Evolutionary conservation across 2,888 invertebrate species (phyloP).

Genomic region (Oscheius sp.): DNA sequence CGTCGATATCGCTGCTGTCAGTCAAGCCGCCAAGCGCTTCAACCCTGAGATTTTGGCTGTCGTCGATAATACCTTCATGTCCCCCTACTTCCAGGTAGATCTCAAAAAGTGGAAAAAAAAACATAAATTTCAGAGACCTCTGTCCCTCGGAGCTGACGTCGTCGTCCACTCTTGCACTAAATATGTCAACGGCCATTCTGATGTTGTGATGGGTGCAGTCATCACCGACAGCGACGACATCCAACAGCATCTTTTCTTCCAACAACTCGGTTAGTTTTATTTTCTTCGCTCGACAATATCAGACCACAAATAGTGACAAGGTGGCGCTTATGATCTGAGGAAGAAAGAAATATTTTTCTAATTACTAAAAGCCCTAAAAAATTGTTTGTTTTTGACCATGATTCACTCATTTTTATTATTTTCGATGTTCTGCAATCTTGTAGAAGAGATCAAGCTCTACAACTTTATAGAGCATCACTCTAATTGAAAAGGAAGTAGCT

Average conservation of each 20-base stretch:
- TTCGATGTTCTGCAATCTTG: too few species aligned
- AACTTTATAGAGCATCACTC: too few species aligned
- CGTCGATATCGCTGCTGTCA: slow-evolving; percentile 81
- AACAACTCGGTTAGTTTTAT: slow-evolving; percentile 59
- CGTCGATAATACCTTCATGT: slow-evolving; percentile 88
- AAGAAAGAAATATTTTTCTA: too few species aligned
- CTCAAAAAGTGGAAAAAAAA: too few species aligned
- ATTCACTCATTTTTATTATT: too few species aligned
- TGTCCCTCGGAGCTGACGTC: slow-evolving; percentile 89
- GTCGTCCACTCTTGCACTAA: slow-evolving; percentile 92
- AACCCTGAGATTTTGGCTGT: slow-evolving; percentile 74
- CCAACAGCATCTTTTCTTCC: slow-evolving; percentile 80
- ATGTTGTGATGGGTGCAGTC: slow-evolving; percentile 93
- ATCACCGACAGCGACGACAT: slow-evolving; percentile 81
- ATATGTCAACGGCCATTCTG: slow-evolving; percentile 97
- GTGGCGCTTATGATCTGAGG: too few species aligned
- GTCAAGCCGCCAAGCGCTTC: slow-evolving; percentile 73
- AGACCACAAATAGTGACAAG: background rate
- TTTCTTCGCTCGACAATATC: background rate
- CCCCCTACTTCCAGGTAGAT: slow-evolving; percentile 67
- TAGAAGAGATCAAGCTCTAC: too few species aligned
- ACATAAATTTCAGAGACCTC: slow-evolving; percentile 82
- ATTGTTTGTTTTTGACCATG: background rate
- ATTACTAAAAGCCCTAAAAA: too few species aligned
- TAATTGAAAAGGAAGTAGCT: background rate